Evolutionary conservation across 2,113 vertebrate species (phyloP), one percentile per base, ranked within the genome.

Genomic region (Circaetus gallicus): DNA sequence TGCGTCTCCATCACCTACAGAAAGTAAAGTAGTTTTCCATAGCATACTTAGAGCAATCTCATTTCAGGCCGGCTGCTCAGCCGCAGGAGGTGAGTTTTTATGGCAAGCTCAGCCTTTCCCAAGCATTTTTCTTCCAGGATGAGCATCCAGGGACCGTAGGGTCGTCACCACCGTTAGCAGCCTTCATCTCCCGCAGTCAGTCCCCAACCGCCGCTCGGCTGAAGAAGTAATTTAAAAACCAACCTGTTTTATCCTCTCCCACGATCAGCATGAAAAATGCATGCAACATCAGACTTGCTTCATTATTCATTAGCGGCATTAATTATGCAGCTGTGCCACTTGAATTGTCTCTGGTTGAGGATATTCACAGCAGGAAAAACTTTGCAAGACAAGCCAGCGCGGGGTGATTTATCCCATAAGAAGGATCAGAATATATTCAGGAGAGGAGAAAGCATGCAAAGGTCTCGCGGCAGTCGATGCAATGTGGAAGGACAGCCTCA

Each of bases 91-190:
- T 4, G 49, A 7, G 2, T 12, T 20, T 80, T 43, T 36, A 11
- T 9, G 10, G 19, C 19, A 18, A 66, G 25, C 50, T 66, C 24
- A 22, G 19, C 15, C 62, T 56, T 58, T 28, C 38, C 77, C 38
- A 15, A 52, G 31, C 2, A 9, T 52, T 42, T 47, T 67, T 58
- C 34, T 34, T 47, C 42, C 42, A 16, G 21, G 59, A 16, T 13
- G 77, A 79, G 22, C 22, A 52, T 52, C 36, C 11, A 5, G 36
- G 36, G 47, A 28, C 20, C 3, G 4, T 2, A 9, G 22, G 36
- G 38, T 28, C 13, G 0, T 53, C 6, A 1, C 17, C 5, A 36
- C 36, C 7, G 0, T 20, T 15, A 34, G 59, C 38, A 43, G 31
- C 49, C 32, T 62, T 24, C 69, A 14, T 38, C 49, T 34, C 40